Evolutionary conservation across 2,113 vertebrate species (phyloP).

Genomic region (Dipodomys merriami): DNA sequence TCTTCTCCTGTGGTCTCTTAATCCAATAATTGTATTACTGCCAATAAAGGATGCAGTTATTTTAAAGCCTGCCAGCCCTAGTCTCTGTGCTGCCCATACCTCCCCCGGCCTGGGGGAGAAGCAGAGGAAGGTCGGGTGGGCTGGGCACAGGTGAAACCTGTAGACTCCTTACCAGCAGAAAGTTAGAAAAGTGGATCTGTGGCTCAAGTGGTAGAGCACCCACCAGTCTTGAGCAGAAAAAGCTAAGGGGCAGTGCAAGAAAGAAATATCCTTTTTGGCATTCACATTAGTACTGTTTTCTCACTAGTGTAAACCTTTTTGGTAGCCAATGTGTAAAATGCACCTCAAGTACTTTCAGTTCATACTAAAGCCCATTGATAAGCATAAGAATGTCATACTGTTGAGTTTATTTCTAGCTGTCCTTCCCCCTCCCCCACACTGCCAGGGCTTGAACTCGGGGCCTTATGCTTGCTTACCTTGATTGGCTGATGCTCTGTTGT

Average conservation of each 20-base stretch:
- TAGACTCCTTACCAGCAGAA: not conserved
- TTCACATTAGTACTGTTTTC: no score
- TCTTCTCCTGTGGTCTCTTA: conserved; percentile 80
- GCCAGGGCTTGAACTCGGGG: no score
- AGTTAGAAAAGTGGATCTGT: no score
- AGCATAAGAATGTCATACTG: not conserved
- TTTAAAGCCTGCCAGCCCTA: conserved; percentile 68
- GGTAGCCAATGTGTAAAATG: conserved; percentile 57
- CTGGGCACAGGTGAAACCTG: not conserved
- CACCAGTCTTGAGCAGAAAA: no score
- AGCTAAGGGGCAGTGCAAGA: no score
- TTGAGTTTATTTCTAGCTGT: no score
- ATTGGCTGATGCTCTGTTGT: no score
- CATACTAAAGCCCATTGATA: conserved; percentile 7
- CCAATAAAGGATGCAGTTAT: conserved; percentile 86
- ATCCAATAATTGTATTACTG: conserved; percentile 83
- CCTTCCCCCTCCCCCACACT: no score
- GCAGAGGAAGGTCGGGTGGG: not conserved
- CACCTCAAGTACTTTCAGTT: not conserved
- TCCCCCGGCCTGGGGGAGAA: not conserved
- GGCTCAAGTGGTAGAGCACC: no score
- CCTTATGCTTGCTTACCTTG: no score
- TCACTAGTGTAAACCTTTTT: not conserved
- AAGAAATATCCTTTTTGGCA: no score
- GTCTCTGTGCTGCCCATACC: not conserved